Conservation (phyloP, 2,797 vertebrate genomes). For the Takifugu ocellatus region DNA sequence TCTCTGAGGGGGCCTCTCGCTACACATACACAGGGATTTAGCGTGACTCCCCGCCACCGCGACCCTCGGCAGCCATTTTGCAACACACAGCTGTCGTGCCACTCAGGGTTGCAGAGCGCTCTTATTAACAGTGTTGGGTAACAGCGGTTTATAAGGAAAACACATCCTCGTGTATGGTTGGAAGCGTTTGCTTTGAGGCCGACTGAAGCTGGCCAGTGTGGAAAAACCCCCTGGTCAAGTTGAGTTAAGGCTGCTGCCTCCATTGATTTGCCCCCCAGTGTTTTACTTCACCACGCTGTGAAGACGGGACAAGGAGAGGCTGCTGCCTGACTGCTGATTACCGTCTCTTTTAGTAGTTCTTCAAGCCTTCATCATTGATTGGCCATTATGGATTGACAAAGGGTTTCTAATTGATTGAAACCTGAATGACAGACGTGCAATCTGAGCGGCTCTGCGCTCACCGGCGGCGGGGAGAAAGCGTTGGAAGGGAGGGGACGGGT, state of each 20-base stretch:
- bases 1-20: conserved; percentile 25
- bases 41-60: conserved; percentile 1
- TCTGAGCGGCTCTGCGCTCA: not conserved
- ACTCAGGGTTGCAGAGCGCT: conserved; percentile 13
- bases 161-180: not conserved
- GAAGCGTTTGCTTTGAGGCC: not conserved
- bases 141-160: not conserved
- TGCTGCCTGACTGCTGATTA: conserved; percentile 10
- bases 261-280: conserved; percentile 47
- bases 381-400: conserved; percentile 41
- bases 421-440: conserved; percentile 32
- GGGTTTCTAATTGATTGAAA: conserved; percentile 54
- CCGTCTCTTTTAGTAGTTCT: conserved; percentile 29
- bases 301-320: conserved; percentile 19
- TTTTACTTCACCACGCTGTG: conserved; percentile 32
- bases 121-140: conserved; percentile 3
- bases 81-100: conserved; percentile 10
- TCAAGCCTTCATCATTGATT: conserved; percentile 49
- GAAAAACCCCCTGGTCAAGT: conserved; percentile 22
- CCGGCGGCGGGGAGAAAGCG: not conserved
- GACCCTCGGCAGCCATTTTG: conserved; percentile 21
- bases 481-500: conserved; percentile 28
- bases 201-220: conserved; percentile 4
- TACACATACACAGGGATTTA: conserved; percentile 3
- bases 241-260: conserved; percentile 19